Evolutionary conservation across 2,888 invertebrate genomes (phyloP).

Genomic region (Emmelina monodactyla): DNA sequence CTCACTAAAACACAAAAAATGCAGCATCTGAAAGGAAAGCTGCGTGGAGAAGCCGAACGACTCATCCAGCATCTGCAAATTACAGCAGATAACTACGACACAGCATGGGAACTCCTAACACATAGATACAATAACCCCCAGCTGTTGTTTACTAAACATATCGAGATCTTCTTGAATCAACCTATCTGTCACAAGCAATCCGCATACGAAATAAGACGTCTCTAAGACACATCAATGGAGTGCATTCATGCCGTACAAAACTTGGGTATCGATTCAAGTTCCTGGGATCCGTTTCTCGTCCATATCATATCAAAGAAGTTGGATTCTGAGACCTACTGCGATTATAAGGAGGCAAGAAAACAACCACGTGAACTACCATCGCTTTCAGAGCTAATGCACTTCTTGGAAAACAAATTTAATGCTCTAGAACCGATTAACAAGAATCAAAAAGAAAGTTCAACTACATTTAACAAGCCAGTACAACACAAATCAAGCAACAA

Average conservation of each 20-base stretch:
- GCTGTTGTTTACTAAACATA: slow-evolving; percentile 14
- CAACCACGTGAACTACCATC: slow-evolving; percentile 2
- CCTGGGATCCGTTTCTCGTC: slow-evolving; percentile 12
- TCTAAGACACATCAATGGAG: slow-evolving; percentile 14
- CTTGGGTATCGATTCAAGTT: slow-evolving; percentile 12
- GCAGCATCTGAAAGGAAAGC: slow-evolving; percentile 13
- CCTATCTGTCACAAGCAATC: slow-evolving; percentile 8
- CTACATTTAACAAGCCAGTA: background rate
- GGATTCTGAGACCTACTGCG: background rate
- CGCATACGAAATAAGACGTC: slow-evolving; percentile 7
- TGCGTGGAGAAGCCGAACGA: slow-evolving; percentile 12
- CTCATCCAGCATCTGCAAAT: slow-evolving; percentile 14
- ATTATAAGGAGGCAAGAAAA: slow-evolving; percentile 2
- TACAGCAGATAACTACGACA: slow-evolving; percentile 14
- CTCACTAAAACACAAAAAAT: slow-evolving; percentile 13
- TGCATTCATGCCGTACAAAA: slow-evolving; percentile 15
- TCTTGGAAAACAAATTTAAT: slow-evolving; percentile 3
- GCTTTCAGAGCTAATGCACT: background rate
- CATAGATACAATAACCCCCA: slow-evolving; percentile 13
- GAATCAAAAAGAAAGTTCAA: background rate
- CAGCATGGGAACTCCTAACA: slow-evolving; percentile 12
- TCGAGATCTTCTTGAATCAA: slow-evolving; percentile 12
- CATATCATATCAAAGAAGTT: slow-evolving; percentile 3
- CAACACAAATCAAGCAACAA: too few relatives aligned
- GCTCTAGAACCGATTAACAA: background rate